Conservation (phyloP, 2,113 vertebrate genomes). For the Bujurquina vittata region DNA sequence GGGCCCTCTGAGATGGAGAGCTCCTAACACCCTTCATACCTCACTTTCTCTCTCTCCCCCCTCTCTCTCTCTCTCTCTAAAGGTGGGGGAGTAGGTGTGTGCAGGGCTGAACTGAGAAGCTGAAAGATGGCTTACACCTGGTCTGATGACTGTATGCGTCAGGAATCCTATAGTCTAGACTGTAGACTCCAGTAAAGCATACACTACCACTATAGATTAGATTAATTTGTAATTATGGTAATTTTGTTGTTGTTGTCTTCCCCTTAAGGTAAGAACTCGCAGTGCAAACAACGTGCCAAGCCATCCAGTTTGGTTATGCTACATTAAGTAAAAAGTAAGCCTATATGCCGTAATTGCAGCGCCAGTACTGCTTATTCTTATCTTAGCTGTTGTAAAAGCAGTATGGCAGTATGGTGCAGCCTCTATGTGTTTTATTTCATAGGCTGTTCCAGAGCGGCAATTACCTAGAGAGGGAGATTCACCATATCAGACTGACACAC, state of each 20-base stretch:
- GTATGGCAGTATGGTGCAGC: background rate
- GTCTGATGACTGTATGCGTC: conserved; percentile 21
- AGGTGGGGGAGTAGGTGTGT: conserved; percentile 13
- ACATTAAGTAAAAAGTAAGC: conserved; percentile 7
- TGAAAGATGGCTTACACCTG: conserved; percentile 18
- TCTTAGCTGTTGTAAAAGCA: background rate
- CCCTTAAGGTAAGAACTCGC: conserved; percentile 24
- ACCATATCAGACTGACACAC: conserved; percentile 25
- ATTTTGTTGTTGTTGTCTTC: conserved; percentile 10
- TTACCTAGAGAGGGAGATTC: conserved; percentile 35
- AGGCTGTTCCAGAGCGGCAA: conserved; percentile 18
- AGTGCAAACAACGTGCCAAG: conserved; percentile 18
- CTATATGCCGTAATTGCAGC: background rate
- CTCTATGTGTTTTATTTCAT: background rate
- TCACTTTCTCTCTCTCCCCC: conserved; percentile 19
- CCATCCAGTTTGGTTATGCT: conserved; percentile 20
- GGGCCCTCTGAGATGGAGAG: conserved; percentile 68
- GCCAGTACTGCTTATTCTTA: background rate
- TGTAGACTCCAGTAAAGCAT: background rate
- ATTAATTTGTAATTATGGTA: conserved; percentile 27
- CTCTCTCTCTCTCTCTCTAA: conserved; percentile 12
- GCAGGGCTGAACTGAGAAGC: conserved; percentile 44
- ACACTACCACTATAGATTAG: background rate
- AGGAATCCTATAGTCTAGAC: conserved; percentile 1
- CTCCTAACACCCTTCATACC: conserved; percentile 55